Percentiles rank a stretch among this genome's conserved stretches.
phyloP scores from a whole-genome alignment of 2,113 vertebrate genomes.

The Neopipo cinnamomea region DNA sequence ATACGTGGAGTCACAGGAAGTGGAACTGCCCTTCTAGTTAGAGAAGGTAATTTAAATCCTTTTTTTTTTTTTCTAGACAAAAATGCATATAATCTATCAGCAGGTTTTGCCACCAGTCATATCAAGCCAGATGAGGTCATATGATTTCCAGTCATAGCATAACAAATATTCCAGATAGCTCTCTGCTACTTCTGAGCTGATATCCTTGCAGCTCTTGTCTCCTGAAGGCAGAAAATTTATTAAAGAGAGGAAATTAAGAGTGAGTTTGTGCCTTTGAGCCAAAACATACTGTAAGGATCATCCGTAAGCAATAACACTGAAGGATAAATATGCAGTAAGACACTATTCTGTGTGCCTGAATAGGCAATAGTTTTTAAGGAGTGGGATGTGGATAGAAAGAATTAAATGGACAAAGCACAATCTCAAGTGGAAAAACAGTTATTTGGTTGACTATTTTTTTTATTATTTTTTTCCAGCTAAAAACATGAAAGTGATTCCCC shows the following conservation, averaged over 20 bases:
- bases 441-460: neutral
- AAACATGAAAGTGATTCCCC: neutral
- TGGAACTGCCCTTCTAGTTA: neutral
- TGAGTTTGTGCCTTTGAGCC: neutral
- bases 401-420: slow-evolving; percentile 1
- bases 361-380: neutral
- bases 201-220: neutral
- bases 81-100: neutral
- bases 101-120: neutral
- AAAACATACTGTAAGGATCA: neutral
- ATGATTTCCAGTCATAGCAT: neutral
- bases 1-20: neutral
- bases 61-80: neutral
- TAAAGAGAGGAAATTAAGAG: slow-evolving; percentile 5
- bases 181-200: neutral
- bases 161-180: neutral
- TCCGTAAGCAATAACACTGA: neutral
- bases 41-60: neutral
- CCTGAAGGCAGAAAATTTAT: neutral
- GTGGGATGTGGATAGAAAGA: neutral
- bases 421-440: neutral
- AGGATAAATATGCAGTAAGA: neutral
- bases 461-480: neutral
- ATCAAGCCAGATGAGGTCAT: neutral
- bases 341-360: neutral